Evolutionary conservation across 1,140 invertebrate species (phyloP), one percentile per base, ranked within the genome.

Genomic region (Dreissena polymorpha): DNA sequence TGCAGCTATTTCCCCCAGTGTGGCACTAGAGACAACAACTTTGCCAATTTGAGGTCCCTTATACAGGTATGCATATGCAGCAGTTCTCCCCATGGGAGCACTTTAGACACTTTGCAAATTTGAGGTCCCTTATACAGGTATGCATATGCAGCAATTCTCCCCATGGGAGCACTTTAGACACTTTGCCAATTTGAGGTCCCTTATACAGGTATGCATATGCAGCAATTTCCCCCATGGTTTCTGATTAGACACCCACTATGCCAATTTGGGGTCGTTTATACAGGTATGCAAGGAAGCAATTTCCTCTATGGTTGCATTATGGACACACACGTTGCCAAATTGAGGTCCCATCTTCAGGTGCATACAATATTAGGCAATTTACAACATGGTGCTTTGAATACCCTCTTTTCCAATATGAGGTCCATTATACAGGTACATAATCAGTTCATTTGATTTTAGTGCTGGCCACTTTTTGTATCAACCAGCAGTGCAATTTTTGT

Each of bases 301-400:
- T 99, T 99, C 93, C 98, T 98, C 0, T 96, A 96, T 85, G 97
- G 97, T 49, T 96, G 96, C 27, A 97, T 97, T 0, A 99, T 99
- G 97, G 98, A 99, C 91, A 95, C 96, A 79, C 97, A 99, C 93
- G 97, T 99, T 93, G 97, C 97, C 49, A 98, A 99, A 92, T 98
- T 99, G 97, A 95, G 97, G 93, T 96, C 92, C 75, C 89, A 95
- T 7, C 94, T 95, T 70, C 94, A 95, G 91, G 93, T 94, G n/a
- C n/a, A 79, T 75, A 97, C 76, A n/a, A 97, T 98, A 95, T 95
- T 95, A 18, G 95, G 96, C 80, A 99, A 99, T 93, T 99, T 99
- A 93, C 98, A 98, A 0, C 96, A 96, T 85, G 97, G 97, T 50
- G 97, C 97, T 0, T 99, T 99, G 97, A 97, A 99, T 91, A 95